Evolutionary conservation across 2,888 invertebrate species (phyloP).

Genomic region (Altica lythri): DNA sequence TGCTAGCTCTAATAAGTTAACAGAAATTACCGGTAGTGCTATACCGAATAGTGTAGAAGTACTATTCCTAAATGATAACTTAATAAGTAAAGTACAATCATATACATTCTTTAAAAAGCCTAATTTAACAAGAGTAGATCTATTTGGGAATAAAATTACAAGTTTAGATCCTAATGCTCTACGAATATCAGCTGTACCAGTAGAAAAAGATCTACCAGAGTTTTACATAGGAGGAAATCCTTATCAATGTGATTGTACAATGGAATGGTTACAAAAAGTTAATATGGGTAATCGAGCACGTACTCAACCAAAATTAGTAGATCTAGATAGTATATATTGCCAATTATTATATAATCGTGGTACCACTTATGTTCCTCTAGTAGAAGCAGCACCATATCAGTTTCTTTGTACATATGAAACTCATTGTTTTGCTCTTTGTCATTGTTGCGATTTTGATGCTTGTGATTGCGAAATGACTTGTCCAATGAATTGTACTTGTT

Average conservation of each 20-base stretch:
- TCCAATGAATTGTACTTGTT: slow-evolving; percentile 85
- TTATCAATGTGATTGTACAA: slow-evolving; percentile 85
- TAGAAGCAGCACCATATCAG: slow-evolving; percentile 79
- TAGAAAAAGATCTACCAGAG: slow-evolving; percentile 74
- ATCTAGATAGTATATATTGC: slow-evolving; percentile 82
- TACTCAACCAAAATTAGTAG: slow-evolving; percentile 81
- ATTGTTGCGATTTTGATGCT: slow-evolving; percentile 89
- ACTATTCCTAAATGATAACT: slow-evolving; percentile 78
- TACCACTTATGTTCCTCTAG: slow-evolving; percentile 72
- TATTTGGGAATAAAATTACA: slow-evolving; percentile 80
- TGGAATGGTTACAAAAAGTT: slow-evolving; percentile 88
- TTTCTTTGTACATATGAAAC: slow-evolving; percentile 84
- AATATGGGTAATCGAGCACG: slow-evolving; percentile 75
- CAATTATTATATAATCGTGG: slow-evolving; percentile 79
- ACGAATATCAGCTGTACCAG: slow-evolving; percentile 75
- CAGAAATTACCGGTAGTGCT: slow-evolving; percentile 80
- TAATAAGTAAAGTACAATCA: slow-evolving; percentile 81
- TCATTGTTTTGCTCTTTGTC: slow-evolving; percentile 85
- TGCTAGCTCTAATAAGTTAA: slow-evolving; percentile 79
- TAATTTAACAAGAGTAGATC: slow-evolving; percentile 79
- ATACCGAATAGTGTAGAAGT: slow-evolving; percentile 83
- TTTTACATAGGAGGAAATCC: slow-evolving; percentile 87
- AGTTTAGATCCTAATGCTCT: slow-evolving; percentile 76
- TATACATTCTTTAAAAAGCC: slow-evolving; percentile 87
- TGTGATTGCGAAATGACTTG: slow-evolving; percentile 94